Evolutionary conservation across 2,797 vertebrate species (phyloP), one percentile per base, ranked within the genome.

Genomic region (Xiphorhynchus erythropygius): DNA sequence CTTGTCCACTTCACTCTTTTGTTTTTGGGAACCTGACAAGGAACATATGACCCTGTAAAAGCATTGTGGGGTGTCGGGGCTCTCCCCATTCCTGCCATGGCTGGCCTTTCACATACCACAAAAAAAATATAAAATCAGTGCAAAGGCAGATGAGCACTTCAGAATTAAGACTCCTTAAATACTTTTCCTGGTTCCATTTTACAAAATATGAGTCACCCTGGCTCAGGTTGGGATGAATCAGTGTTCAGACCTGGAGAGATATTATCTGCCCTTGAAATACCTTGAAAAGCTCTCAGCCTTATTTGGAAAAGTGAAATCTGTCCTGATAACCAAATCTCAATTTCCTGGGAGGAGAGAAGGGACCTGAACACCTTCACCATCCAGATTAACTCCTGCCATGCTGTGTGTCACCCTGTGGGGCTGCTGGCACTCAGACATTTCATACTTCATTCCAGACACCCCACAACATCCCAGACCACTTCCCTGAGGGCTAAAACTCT

Each of bases 131-230:
- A 28, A 16, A 46, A n/a, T 22, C 78, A 88, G 50, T 68, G 62
- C 70, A 74, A 93, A 96, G 59, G 83, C 47, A 56, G 81, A 94
- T 0, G 32, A 86, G 4, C 11, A 4, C 24, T 81, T 90, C 8
- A 11, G 32, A 78, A 75, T 65, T 37, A 78, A 59, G 32, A 37
- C 12, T 9, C 15, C 23, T 87, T 55, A 80, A 97, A 89, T 64
- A 81, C 68, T 87, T 97, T 94, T 94, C 53, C 94, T 93, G 84
- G 86, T 37, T 75, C 74, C 91, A 65, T 96, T 95, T 89, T 71
- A 93, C 53, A 68, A 63, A 81, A 71, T 62, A 17, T 88, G 93
- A 96, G 68, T 94, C 24, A 4, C 23, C 6, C 47, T 93, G 91
- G 82, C 46, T 93, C 41, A 56, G 6, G 46, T 7, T 95, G 32